phyloP scores from a whole-genome alignment of 2,113 vertebrate species.

The Saccopteryx bilineata region DNA sequence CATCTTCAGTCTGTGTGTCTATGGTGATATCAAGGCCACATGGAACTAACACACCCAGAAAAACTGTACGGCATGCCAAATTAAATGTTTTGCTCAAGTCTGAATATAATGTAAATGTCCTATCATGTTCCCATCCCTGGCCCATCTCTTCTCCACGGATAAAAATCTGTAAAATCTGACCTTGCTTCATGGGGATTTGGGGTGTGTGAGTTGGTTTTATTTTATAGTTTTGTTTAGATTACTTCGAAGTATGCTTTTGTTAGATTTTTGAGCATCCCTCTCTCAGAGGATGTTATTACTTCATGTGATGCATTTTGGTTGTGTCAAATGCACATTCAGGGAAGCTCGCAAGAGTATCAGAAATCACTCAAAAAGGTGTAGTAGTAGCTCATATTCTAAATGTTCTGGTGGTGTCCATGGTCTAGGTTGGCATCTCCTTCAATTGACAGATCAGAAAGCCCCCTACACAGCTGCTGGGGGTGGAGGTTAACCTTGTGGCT shows the following conservation, averaged over 20 bases:
- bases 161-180: constrained; percentile 4
- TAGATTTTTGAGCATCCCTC: not conserved
- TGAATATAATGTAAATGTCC: not conserved
- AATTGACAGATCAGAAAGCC: not conserved
- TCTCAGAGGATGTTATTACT: not conserved
- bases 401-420: not conserved
- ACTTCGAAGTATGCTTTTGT: constrained; percentile 18
- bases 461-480: not conserved
- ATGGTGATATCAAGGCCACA: not conserved
- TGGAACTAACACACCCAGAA: not conserved
- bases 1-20: not conserved
- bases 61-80: not conserved
- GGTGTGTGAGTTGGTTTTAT: not conserved
- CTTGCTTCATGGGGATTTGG: not conserved
- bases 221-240: not conserved
- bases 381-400: not conserved
- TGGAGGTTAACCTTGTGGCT: not conserved
- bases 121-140: not conserved
- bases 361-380: constrained; percentile 3
- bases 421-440: not conserved
- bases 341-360: not conserved
- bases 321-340: not conserved
- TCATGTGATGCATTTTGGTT: not conserved
- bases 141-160: not conserved
- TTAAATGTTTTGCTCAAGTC: constrained; percentile 1